These are phyloP conservation scores for Spodoptera littoralis DNA, from an alignment of 2,888 invertebrate species.

Conservation along the genomic window DNA sequence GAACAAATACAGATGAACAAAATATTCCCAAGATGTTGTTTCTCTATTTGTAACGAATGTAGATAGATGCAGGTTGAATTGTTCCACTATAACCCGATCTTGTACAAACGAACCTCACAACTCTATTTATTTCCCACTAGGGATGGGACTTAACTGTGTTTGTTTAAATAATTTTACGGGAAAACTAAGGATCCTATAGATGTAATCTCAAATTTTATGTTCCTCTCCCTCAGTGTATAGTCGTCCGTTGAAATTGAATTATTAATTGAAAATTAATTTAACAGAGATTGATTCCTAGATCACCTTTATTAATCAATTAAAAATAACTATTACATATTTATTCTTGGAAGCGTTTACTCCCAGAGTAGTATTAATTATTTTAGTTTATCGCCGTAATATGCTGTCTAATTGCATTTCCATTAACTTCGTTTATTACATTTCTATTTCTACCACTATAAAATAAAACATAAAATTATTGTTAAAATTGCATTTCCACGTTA, in stretches of 20 bases:
- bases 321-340: too few relatives aligned
- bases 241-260: too few relatives aligned
- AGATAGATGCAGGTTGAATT: conserved; percentile 39
- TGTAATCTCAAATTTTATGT: too few relatives aligned
- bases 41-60: conserved; percentile 37
- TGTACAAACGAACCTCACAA: conserved; percentile 17
- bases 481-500: conserved; percentile 5
- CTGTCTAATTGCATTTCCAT: background rate
- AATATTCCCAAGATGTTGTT: conserved; percentile 6
- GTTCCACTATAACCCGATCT: conserved; percentile 25
- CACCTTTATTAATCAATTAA: too few relatives aligned
- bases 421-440: background rate
- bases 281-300: too few relatives aligned
- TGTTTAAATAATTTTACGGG: too few relatives aligned
- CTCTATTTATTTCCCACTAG: conserved; percentile 36
- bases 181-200: too few relatives aligned
- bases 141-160: conserved; percentile 14
- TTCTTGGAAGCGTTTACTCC: too few relatives aligned
- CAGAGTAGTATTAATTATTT: background rate
- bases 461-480: background rate
- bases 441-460: conserved; percentile 1
- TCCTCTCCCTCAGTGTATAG: too few relatives aligned
- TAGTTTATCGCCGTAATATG: background rate
- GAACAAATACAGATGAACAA: too few relatives aligned
- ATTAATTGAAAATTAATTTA: too few relatives aligned